phyloP scores from a whole-genome alignment of 2,113 vertebrate species.

The Ceyx margarethae region DNA sequence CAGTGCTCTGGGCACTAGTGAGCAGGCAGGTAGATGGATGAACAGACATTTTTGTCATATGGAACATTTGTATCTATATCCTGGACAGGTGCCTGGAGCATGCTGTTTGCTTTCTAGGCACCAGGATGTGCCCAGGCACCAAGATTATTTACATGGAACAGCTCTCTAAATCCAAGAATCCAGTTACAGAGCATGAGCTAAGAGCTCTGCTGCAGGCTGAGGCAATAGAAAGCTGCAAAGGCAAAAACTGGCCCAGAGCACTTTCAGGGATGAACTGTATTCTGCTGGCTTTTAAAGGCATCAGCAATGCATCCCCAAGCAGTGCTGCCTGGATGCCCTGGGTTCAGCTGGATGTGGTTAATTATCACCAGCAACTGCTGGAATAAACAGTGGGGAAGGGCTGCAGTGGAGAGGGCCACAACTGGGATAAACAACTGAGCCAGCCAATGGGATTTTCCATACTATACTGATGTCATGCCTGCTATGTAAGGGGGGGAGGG shows the following conservation, averaged over 20 bases:
- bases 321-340: not conserved
- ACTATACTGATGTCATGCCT: too few relatives aligned
- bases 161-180: not conserved
- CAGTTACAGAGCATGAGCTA: not conserved
- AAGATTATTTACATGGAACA: not conserved
- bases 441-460: too few relatives aligned
- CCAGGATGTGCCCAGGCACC: not conserved
- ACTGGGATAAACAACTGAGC: too few relatives aligned
- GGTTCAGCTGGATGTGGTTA: too few relatives aligned
- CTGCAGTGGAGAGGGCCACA: too few relatives aligned
- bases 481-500: too few relatives aligned
- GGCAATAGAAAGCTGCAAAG: not conserved
- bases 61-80: not conserved
- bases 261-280: not conserved
- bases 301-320: not conserved
- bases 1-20: not conserved
- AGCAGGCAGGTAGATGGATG: not conserved
- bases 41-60: conserved; percentile 3
- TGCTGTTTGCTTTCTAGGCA: conserved; percentile 22
- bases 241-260: not conserved
- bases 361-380: too few relatives aligned
- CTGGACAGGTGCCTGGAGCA: not conserved
- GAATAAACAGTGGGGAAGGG: too few relatives aligned
- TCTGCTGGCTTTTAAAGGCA: not conserved
- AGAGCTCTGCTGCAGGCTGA: not conserved